phyloP scores from a whole-genome alignment of 2,113 vertebrate species.

The Steatornis caripensis region DNA sequence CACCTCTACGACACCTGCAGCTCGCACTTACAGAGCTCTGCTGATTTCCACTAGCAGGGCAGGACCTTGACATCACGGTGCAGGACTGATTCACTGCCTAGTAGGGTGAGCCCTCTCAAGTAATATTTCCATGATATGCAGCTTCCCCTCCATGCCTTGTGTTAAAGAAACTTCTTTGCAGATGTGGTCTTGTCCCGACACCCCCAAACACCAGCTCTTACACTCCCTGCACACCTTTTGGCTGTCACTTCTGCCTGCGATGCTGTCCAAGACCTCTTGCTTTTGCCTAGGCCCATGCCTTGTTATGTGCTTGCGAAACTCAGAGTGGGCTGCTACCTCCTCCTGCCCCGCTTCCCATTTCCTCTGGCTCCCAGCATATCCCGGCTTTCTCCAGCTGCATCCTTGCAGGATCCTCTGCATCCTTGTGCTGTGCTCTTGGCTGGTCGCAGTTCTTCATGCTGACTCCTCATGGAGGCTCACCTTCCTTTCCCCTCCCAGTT shows the following conservation, averaged over 20 bases:
- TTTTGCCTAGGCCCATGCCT: neutral
- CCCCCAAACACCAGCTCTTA: neutral
- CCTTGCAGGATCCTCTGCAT: neutral
- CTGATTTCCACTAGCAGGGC: neutral
- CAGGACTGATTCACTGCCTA: neutral
- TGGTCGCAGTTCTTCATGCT: neutral
- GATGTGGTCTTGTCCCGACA: neutral
- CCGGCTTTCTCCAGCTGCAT: neutral
- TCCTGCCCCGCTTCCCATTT: neutral
- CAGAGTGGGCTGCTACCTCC: neutral
- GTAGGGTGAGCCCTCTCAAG: neutral
- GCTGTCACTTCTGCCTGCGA: neutral
- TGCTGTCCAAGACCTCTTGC: neutral
- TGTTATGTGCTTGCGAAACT: neutral
- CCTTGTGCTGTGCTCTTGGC: fast-evolving
- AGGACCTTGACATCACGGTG: neutral
- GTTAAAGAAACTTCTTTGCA: neutral
- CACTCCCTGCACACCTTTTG: neutral
- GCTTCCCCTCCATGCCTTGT: neutral
- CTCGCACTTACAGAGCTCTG: neutral
- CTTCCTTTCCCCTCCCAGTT: neutral
- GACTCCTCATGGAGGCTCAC: neutral
- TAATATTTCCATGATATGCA: neutral
- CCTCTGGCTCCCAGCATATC: neutral
- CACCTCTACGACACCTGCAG: neutral